Evolutionary conservation across 2,797 vertebrate genomes (phyloP).

Genomic region (Siniperca undulata): DNA sequence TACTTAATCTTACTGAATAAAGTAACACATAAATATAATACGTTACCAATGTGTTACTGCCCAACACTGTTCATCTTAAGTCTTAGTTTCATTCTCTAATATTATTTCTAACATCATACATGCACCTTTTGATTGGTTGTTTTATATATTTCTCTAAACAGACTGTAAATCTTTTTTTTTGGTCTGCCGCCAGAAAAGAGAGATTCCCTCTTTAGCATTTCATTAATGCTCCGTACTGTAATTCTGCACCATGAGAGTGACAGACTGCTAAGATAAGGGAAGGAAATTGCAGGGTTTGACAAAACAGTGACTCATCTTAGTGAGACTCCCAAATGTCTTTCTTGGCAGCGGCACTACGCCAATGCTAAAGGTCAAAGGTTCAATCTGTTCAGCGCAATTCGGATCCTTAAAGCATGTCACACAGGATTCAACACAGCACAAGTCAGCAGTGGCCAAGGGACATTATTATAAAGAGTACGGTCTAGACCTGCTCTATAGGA

Average conservation of each 20-base stretch:
- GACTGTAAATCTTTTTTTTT: constrained; percentile 21
- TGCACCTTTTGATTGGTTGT: constrained; percentile 20
- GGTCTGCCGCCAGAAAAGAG: constrained; percentile 13
- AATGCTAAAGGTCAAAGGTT: constrained; percentile 70
- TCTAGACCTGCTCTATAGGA: no score
- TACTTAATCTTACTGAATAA: not conserved
- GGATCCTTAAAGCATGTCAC: constrained; percentile 42
- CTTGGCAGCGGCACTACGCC: constrained; percentile 61
- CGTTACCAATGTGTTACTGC: no score
- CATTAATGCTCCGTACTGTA: constrained; percentile 15
- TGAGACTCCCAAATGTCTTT: constrained; percentile 57
- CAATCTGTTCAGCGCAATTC: constrained; percentile 45
- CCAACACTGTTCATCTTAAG: not conserved
- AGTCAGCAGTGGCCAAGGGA: constrained; percentile 25
- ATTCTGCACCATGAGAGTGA: constrained; percentile 41
- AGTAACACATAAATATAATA: not conserved
- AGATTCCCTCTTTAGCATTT: constrained; percentile 23
- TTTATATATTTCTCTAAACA: constrained; percentile 21
- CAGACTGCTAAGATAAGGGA: constrained; percentile 33
- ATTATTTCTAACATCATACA: not conserved
- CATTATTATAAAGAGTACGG: not conserved
- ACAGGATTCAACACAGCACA: constrained; percentile 30
- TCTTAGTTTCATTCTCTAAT: not conserved
- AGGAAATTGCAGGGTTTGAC: constrained; percentile 69
- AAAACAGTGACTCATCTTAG: constrained; percentile 75